phyloP scores from a whole-genome alignment of 2,888 invertebrate species.

The Mellilla xanthometata region DNA sequence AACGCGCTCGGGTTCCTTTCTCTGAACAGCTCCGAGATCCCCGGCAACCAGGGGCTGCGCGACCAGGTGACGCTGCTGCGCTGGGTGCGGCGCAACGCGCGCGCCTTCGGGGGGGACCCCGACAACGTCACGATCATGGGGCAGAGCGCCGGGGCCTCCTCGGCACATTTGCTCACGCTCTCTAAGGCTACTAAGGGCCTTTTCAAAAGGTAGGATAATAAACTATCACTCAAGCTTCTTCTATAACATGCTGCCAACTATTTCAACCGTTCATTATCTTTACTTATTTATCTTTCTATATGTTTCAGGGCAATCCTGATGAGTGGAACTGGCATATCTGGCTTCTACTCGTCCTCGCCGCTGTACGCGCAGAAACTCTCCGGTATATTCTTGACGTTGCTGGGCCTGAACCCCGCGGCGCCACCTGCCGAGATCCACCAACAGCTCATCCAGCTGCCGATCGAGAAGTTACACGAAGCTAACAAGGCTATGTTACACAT shows the following conservation, averaged over 20 bases:
- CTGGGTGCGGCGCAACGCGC: constrained; percentile 66
- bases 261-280: no score
- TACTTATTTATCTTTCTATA: neutral
- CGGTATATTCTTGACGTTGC: constrained; percentile 49
- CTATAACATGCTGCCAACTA: no score
- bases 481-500: constrained; percentile 48
- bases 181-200: constrained; percentile 57
- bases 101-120: constrained; percentile 66
- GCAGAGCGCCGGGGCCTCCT: constrained; percentile 66
- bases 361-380: constrained; percentile 46
- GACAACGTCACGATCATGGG: constrained; percentile 65
- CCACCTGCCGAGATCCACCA: constrained; percentile 48
- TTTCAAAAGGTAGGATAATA: constrained; percentile 57
- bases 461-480: constrained; percentile 53
- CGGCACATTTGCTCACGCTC: constrained; percentile 59
- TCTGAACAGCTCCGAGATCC: constrained; percentile 54
- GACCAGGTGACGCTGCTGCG: constrained; percentile 64
- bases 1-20: constrained; percentile 73
- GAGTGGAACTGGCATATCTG: constrained; percentile 58
- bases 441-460: constrained; percentile 49
- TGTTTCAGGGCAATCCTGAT: constrained; percentile 61
- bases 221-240: no score
- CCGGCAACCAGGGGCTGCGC: constrained; percentile 74
- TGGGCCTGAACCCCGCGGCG: constrained; percentile 66
- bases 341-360: constrained; percentile 56